These are phyloP conservation scores for Orthosia gracilis DNA, from an alignment of 2,888 invertebrate species.

Conservation along the genomic window DNA sequence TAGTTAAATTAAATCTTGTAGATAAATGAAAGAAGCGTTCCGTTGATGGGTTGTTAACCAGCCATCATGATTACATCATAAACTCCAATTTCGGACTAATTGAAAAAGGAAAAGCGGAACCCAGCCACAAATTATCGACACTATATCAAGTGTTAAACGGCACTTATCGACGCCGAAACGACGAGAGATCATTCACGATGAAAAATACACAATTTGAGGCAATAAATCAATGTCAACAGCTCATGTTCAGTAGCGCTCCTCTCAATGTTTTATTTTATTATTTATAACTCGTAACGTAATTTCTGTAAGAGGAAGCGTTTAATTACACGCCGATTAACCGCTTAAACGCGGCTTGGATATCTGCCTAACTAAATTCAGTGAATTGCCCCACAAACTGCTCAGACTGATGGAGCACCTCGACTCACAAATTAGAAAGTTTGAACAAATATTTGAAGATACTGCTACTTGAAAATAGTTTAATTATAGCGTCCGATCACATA, in stretches of 20 bases:
- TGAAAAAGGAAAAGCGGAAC: constrained; percentile 88
- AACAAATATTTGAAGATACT: constrained; percentile 49
- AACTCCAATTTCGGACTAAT: constrained; percentile 88
- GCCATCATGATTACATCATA: constrained; percentile 81
- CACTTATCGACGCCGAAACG: constrained; percentile 89
- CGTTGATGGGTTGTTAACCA: constrained; percentile 76
- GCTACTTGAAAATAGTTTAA: constrained; percentile 39
- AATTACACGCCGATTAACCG: constrained; percentile 77
- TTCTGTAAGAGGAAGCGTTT: constrained; percentile 80
- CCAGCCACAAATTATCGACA: constrained; percentile 89
- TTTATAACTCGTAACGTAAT: constrained; percentile 85
- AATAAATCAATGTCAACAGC: constrained; percentile 86
- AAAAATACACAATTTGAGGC: constrained; percentile 91
- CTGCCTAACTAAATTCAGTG: constrained; percentile 57
- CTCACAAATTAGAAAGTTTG: constrained; percentile 54
- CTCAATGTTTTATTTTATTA: constrained; percentile 84
- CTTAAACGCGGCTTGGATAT: constrained; percentile 64
- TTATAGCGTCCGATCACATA: constrained; percentile 16
- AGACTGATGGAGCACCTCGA: constrained; percentile 33
- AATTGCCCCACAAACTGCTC: constrained; percentile 50
- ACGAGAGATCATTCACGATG: constrained; percentile 85
- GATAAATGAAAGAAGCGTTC: constrained; percentile 72
- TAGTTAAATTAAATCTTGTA: constrained; percentile 74
- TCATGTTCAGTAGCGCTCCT: constrained; percentile 79
- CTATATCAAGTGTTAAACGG: constrained; percentile 91